Evolutionary conservation across 2,888 invertebrate genomes (phyloP), one percentile per base, ranked within the genome.

Genomic region (Thymelicus lineola): DNA sequence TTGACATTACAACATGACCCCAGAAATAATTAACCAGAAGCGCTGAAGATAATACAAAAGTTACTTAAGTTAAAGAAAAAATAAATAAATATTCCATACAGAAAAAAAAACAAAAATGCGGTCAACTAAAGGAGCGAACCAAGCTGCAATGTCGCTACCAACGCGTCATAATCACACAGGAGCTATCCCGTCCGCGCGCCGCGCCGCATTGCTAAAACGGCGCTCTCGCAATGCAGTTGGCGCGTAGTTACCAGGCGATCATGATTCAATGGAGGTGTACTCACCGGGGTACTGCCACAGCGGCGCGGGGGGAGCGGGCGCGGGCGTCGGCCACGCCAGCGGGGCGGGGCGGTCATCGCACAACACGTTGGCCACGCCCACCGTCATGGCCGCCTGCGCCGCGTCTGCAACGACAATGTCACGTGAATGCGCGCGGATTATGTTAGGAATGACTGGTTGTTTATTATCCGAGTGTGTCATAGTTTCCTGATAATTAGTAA

Each of bases 211-310:
- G 84, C 82, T 79, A 81, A 81, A 84, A 79, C 85, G 81, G 82
- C 89, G 87, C 85, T 90, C 91, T 90, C 87, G 91, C 90, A 89
- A 91, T 89, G 91, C 86, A 89, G 90, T 93, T 93, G 93, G 93
- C 93, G 93, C 93, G 93, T 88, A 92, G 88, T 85, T 93, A 93
- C 93, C 90, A 93, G 93, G 93, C 84, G 83, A 84, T 81, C 93
- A 93, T 86, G 77, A 81, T 77, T 76, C 57, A 75, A 71, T 81
- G 88, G 88, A 95, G 95, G 95, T 89, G 81, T 78, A 78, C 91
- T 91, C 83, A 92, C 93, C 94, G 95, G 97, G 97, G 94, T 97
- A 97, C 92, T 97, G 97, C 97, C 97, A 97, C 84, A 97, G 95
- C 70, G 97, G 95, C 66, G 96, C 95, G 83, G 96, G 94, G 83